These are phyloP conservation scores for Drosophila micromelanica DNA, from an alignment of 1,140 invertebrate genomes.

Conservation along the genomic window DNA sequence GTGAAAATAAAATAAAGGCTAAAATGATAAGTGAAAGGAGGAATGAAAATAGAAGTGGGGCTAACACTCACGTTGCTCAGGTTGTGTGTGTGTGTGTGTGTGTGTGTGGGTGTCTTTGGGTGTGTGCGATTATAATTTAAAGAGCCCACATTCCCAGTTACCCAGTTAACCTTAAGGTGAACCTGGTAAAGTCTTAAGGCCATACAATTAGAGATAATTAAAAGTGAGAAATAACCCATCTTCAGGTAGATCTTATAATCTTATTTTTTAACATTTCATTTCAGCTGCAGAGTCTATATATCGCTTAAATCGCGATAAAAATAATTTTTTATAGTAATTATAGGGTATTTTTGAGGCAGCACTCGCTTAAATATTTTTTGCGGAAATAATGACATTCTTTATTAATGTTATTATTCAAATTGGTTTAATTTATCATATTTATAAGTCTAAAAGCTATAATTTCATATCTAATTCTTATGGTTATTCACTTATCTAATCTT, in stretches of 20 bases:
- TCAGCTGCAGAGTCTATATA: too few species aligned
- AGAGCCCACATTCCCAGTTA: not conserved
- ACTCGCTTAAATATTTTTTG: too few species aligned
- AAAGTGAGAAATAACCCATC: not conserved
- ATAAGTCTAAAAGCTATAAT: conserved; percentile 1
- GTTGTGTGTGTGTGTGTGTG: not conserved
- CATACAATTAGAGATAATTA: not conserved
- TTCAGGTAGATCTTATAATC: too few species aligned
- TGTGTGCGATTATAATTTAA: conserved; percentile 1
- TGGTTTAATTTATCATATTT: conserved; percentile 1
- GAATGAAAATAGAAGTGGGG: conserved; percentile 10
- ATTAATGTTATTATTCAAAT: conserved; percentile 7
- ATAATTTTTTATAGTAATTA: too few species aligned
- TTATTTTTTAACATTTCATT: too few species aligned
- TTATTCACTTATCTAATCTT: conserved; percentile 2
- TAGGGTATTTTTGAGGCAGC: too few species aligned
- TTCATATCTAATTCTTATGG: not conserved
- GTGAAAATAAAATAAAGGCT: conserved; percentile 80
- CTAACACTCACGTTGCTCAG: not conserved
- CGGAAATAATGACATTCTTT: not conserved
- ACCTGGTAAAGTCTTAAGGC: not conserved
- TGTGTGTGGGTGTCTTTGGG: not conserved
- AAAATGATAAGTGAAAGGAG: conserved; percentile 66
- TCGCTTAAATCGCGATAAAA: too few species aligned
- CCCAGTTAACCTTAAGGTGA: not conserved